Evolutionary conservation across 2,113 vertebrate species (phyloP).

Genomic region (Poeciliopsis turrubarensis): DNA sequence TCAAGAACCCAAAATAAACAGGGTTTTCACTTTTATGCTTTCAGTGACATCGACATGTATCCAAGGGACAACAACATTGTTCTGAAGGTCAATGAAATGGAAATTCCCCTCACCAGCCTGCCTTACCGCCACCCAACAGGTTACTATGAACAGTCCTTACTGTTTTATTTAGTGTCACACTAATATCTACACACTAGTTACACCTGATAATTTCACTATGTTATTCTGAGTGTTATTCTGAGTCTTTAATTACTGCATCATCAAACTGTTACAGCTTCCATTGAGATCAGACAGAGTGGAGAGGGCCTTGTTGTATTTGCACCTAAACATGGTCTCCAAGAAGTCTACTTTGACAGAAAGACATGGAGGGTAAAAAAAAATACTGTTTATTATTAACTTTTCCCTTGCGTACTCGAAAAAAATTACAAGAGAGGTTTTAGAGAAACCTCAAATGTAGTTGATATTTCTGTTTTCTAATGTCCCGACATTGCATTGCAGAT

Average conservation of each 20-base stretch:
- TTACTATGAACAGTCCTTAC: slow-evolving; percentile 14
- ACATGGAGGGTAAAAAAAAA: slow-evolving; percentile 57
- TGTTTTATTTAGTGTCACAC: neutral
- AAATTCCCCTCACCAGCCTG: slow-evolving; percentile 59
- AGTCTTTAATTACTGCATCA: neutral
- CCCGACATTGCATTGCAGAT: slow-evolving; percentile 64
- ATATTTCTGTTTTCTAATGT: neutral
- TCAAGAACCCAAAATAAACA: neutral
- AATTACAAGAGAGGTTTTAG: neutral
- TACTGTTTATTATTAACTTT: neutral
- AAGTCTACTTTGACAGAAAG: slow-evolving; percentile 63
- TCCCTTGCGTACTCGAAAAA: too few species aligned
- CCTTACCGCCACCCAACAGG: slow-evolving; percentile 70
- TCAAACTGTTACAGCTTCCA: slow-evolving; percentile 43
- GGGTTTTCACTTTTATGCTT: neutral
- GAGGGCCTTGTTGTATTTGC: slow-evolving; percentile 65
- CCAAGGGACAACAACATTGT: slow-evolving; percentile 23
- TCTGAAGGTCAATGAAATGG: slow-evolving; percentile 70
- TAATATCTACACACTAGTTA: neutral
- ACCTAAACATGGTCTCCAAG: slow-evolving; percentile 66
- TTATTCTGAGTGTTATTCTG: neutral
- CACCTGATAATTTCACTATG: neutral
- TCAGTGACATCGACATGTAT: slow-evolving; percentile 69
- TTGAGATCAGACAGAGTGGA: slow-evolving; percentile 55
- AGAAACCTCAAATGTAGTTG: neutral